phyloP scores from a whole-genome alignment of 2,113 vertebrate genomes.

The Bos indicus region DNA sequence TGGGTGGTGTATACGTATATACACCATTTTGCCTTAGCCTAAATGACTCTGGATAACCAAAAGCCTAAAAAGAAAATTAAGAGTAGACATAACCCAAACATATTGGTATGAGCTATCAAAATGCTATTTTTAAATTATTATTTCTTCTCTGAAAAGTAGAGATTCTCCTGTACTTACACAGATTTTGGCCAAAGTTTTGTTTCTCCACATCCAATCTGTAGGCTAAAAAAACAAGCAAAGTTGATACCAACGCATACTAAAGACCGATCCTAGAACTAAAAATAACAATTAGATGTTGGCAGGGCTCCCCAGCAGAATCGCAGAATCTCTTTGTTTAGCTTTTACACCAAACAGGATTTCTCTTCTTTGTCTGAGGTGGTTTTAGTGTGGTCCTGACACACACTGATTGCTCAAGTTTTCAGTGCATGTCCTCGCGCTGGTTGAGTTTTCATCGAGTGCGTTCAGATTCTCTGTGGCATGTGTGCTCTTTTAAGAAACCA shows the following conservation, averaged over 20 bases:
- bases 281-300: background rate
- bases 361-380: background rate
- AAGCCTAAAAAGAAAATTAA: constrained; percentile 48
- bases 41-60: background rate
- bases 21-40: background rate
- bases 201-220: constrained; percentile 30
- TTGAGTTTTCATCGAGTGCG: background rate
- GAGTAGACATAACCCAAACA: constrained; percentile 49
- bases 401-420: background rate
- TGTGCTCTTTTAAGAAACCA: constrained; percentile 22
- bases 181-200: constrained; percentile 36
- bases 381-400: background rate
- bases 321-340: background rate
- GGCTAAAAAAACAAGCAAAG: constrained; percentile 7
- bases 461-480: background rate
- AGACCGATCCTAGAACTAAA: background rate
- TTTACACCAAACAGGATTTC: background rate
- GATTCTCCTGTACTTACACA: constrained; percentile 42
- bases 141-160: constrained; percentile 29
- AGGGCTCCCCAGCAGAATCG: background rate
- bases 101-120: constrained; percentile 60
- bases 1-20: too few species aligned
- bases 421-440: background rate
- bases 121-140: constrained; percentile 58
- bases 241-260: background rate